Conservation (phyloP, 2,888 invertebrate genomes). For the Notodonta ziczac region DNA sequence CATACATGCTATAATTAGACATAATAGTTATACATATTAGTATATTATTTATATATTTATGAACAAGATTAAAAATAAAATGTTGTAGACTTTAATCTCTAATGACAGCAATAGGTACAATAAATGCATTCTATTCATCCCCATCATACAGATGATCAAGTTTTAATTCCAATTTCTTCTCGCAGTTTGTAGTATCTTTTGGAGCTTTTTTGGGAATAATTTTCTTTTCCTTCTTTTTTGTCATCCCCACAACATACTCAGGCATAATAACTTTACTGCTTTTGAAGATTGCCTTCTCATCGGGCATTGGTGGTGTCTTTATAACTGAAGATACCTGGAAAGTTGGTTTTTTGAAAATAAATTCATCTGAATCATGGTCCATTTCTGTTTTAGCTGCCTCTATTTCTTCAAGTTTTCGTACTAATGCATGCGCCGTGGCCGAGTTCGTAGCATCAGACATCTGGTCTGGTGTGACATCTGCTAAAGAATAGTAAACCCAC, state of each 20-base stretch:
- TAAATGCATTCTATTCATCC: slow-evolving; percentile 49
- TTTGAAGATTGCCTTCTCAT: slow-evolving; percentile 80
- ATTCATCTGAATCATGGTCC: slow-evolving; percentile 57
- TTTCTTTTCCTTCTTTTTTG: slow-evolving; percentile 79
- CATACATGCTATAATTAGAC: no score
- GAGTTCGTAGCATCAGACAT: slow-evolving; percentile 92
- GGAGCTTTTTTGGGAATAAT: slow-evolving; percentile 39
- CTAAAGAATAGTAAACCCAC: slow-evolving; percentile 92
- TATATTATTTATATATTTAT: no score
- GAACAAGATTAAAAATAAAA: background rate
- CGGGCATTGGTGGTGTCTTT: slow-evolving; percentile 46
- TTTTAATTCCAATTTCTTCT: slow-evolving; percentile 64
- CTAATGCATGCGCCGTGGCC: slow-evolving; percentile 90
- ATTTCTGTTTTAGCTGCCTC: slow-evolving; percentile 47
- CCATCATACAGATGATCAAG: slow-evolving; percentile 78
- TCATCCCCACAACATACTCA: slow-evolving; percentile 91
- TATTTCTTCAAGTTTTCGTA: slow-evolving; percentile 87
- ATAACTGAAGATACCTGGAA: slow-evolving; percentile 66
- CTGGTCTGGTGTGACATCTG: slow-evolving; percentile 90
- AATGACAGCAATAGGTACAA: slow-evolving; percentile 6
- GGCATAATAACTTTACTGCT: slow-evolving; percentile 91
- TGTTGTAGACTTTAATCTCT: background rate
- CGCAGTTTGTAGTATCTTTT: slow-evolving; percentile 28
- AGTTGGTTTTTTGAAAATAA: slow-evolving; percentile 72
- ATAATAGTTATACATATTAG: no score